Base-by-base conservation (phyloP, 2,797 vertebrate genomes). In the Gallinago solitaria region DNA sequence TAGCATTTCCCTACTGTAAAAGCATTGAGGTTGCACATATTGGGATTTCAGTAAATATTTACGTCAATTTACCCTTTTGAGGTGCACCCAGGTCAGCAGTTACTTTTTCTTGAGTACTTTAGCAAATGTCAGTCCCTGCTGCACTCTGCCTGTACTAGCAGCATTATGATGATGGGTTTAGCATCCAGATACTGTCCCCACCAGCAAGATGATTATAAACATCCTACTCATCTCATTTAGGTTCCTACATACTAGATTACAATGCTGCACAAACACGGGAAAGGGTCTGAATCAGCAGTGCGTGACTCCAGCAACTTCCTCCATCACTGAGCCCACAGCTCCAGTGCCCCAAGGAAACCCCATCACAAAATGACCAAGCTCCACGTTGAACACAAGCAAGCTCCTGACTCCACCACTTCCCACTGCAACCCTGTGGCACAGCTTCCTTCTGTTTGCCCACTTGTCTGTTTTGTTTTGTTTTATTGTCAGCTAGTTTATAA, bases 211-310 rank as follows among this genome's bases (percentile, higher is more conserved):
- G 8, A 73, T 53, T 59, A 53, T 90, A 94, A 88, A 78, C 65
- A 83, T 68, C 73, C 89, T 63, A 86, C 70, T 93, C 77, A 68
- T 95, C 94, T 90, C 18, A 4, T 94, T 92, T 81, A 83, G 69
- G 33, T 71, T 83, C 57, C 83, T 86, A 64, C 60, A 76, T 77
- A 95, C 87, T 82, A 70, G 32, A 80, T 79, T 77, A 90, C 73
- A 90, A 59, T 0, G 1, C 54, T 16, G 27, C 74, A 93, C 48
- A 89, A 78, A 87, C 43, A 50, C 0, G 7, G 64, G 16, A 83
- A 85, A 91, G 41, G 69, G 32, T 89, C 89, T 94, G 87, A 96
- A 95, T 94, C 89, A 96, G 95, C 91, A 95, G 27, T 75, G 77
- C 1, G 4, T 57, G 81, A 89, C 86, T 93, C 57, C 45, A 92